Percentiles rank a stretch among this genome's conserved stretches.
These are phyloP conservation scores for Sorex araneus DNA, from an alignment of 2,113 vertebrate species.

Conservation along the genomic window DNA sequence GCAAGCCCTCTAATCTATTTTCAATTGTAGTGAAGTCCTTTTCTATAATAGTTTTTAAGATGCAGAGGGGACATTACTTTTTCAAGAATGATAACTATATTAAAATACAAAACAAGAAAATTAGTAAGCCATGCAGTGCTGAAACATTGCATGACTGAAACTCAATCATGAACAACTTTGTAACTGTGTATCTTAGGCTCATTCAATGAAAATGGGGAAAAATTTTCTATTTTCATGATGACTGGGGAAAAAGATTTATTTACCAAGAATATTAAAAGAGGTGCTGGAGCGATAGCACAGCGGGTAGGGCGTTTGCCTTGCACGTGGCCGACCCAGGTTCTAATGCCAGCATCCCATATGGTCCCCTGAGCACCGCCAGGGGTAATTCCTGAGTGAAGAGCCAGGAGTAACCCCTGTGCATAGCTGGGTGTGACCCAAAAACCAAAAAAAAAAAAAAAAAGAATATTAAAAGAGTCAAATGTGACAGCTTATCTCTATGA, in stretches of 20 bases:
- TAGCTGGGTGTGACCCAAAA: too few relatives aligned
- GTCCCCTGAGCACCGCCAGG: too few relatives aligned
- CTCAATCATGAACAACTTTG: too few relatives aligned
- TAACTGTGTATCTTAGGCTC: too few relatives aligned
- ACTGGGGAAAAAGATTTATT: background rate
- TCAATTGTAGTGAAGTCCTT: background rate
- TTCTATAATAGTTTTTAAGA: conserved; percentile 38
- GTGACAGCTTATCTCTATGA: conserved; percentile 14
- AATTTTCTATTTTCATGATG: background rate
- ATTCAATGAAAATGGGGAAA: background rate
- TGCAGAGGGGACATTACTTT: background rate
- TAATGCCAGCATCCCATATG: too few relatives aligned
- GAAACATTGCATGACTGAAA: too few relatives aligned
- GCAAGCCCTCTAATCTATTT: background rate
- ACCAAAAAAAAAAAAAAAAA: too few relatives aligned
- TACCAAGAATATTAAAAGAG: background rate
- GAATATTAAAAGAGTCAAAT: conserved; percentile 44
- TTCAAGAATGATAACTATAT: background rate
- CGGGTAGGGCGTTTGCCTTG: too few relatives aligned
- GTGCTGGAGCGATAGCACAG: too few relatives aligned
- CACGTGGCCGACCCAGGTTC: too few relatives aligned
- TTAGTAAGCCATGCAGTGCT: background rate
- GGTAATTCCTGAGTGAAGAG: too few relatives aligned
- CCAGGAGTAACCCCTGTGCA: too few relatives aligned
- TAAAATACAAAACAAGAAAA: conserved; percentile 29